Base-by-base conservation (phyloP, 2,113 vertebrate genomes). In the Macquaria australasica region DNA sequence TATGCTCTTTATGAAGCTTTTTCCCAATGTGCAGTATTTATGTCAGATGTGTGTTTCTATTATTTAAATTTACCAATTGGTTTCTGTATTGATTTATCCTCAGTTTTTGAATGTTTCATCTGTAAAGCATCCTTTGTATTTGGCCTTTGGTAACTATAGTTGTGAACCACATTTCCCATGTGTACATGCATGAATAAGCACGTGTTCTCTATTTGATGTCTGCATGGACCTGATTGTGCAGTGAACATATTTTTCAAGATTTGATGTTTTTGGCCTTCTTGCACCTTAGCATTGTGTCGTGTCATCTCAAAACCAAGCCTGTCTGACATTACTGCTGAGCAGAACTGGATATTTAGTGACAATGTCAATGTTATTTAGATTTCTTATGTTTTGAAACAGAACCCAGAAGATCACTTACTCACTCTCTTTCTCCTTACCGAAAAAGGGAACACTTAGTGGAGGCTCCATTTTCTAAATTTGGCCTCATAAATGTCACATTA, bases 401-500 rank as follows among this genome's bases (percentile, higher is more conserved):
- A 71, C 50, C n/a, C 43, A 56, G 34, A 43, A 45, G 77, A 37
- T 75, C 41, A 14, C 34, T 28, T 28, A 34, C 34, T 6, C 3
- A 16, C 55, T 73, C 18, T 28, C 34, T 18, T 28, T 50, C 6
- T 6, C 48, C 23, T 79, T 77, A 83, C 86, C 87, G 28, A 92
- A 91, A 88, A 94, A 91, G 89, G 91, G 31, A 90, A 82, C 31
- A 56, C 73, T 75, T 64, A 28, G 68, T 8, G 14, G 51, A 82
- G 16, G 59, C 66, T 84, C 23, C 1, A 4, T 72, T 89, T 79
- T 76, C 79, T 73, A 76, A 89, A 82, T 67, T 31, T 25, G 60
- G 79, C 77, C 87, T 79, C 43, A 43, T 88, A 80, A 89, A 90
- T 55, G 84, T 90, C 88, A 51, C 81, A 84, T 87, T 83, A 86